A percentile compares a stretch with the other conserved stretches of the same genome.
Evolutionary conservation across 2,888 invertebrate species (phyloP).

Genomic region (Eristalis arbustorum): DNA sequence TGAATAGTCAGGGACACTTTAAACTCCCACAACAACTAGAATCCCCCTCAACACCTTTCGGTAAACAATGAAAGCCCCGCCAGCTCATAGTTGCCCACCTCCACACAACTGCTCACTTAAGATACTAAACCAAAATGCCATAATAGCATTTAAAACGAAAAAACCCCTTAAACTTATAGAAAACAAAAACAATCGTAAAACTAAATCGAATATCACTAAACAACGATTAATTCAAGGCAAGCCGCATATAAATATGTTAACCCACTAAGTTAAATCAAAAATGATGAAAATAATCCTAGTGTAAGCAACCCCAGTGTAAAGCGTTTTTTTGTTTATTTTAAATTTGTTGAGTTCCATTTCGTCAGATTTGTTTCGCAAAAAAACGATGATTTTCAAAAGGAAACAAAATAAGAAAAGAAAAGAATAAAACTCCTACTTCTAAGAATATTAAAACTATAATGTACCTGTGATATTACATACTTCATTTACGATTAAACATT

Average conservation of each 20-base stretch:
- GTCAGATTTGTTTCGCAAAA: constrained; percentile 1
- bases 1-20: too few species aligned
- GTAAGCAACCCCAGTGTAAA: constrained; percentile 71
- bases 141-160: constrained; percentile 9
- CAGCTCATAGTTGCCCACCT: not conserved
- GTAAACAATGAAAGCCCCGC: not conserved
- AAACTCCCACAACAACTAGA: too few species aligned
- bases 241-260: constrained; percentile 18
- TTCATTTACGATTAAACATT: constrained; percentile 72
- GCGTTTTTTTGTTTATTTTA: constrained; percentile 45
- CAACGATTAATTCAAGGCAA: constrained; percentile 56
- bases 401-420: not conserved
- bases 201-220: constrained; percentile 61
- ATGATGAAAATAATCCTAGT: constrained; percentile 60
- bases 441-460: constrained; percentile 76
- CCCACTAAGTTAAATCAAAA: constrained; percentile 44
- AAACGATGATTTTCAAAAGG: not conserved
- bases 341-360: constrained; percentile 35
- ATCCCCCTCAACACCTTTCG: not conserved
- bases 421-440: constrained; percentile 63
- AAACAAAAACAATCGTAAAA: constrained; percentile 16
- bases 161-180: not conserved
- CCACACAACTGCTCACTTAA: not conserved
- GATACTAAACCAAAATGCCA: constrained; percentile 16
- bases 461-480: constrained; percentile 80